Evolutionary conservation across 2,888 invertebrate genomes (phyloP).

Genomic region (Pristionchus arcanus): DNA sequence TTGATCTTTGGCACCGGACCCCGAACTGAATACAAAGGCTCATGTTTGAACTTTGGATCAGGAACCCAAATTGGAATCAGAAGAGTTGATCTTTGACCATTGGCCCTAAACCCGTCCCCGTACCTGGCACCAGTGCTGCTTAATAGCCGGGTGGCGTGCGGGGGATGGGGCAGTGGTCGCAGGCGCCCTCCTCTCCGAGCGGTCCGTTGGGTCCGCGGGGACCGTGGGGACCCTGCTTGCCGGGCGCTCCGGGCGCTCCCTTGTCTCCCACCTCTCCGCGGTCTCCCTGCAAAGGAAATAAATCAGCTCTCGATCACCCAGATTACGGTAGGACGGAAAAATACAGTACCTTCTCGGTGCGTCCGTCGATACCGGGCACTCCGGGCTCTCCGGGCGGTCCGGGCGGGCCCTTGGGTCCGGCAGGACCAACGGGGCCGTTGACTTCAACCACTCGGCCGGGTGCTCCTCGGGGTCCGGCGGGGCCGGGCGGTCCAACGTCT

Average conservation of each 20-base stretch:
- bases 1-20: too few relatives aligned
- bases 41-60: too few relatives aligned
- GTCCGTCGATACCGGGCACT: slow-evolving; percentile 74
- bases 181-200: slow-evolving; percentile 76
- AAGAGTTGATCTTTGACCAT: too few relatives aligned
- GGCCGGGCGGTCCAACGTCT: slow-evolving; percentile 73
- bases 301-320: too few relatives aligned
- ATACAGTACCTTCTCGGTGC: slow-evolving; percentile 62
- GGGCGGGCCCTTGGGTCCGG: slow-evolving; percentile 74
- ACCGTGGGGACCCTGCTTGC: slow-evolving; percentile 73
- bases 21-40: too few relatives aligned
- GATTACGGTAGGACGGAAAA: slow-evolving; percentile 58
- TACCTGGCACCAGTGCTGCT: slow-evolving; percentile 35
- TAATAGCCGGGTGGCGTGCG: slow-evolving; percentile 78
- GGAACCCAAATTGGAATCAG: too few relatives aligned
- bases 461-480: slow-evolving; percentile 73
- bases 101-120: too few relatives aligned
- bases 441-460: slow-evolving; percentile 72
- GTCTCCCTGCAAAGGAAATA: slow-evolving; percentile 7
- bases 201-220: slow-evolving; percentile 73
- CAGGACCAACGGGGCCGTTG: slow-evolving; percentile 73
- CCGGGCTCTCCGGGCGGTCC: slow-evolving; percentile 75
- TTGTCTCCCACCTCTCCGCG: slow-evolving; percentile 63
- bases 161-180: slow-evolving; percentile 78
- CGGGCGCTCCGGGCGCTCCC: slow-evolving; percentile 72